Evolutionary conservation across 2,113 vertebrate genomes (phyloP).

Genomic region (Mormyrus iriodes): DNA sequence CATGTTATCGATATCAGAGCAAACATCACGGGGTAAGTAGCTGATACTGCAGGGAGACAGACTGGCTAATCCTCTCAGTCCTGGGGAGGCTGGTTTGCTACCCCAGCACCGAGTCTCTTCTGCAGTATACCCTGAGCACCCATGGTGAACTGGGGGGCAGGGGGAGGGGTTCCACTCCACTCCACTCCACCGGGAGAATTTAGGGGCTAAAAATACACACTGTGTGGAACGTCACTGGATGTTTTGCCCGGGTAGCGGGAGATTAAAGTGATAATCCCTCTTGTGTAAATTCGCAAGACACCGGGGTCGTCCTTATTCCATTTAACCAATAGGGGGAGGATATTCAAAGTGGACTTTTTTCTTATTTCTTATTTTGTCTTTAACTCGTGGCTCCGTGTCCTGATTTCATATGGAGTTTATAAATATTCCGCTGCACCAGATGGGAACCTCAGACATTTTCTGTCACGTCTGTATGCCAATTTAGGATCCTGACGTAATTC

Average conservation of each 20-base stretch:
- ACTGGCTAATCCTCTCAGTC: constrained; percentile 72
- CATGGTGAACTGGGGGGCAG: not conserved
- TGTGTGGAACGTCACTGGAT: constrained; percentile 31
- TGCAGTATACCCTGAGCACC: constrained; percentile 25
- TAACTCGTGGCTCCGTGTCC: not conserved
- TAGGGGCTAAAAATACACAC: constrained; percentile 52
- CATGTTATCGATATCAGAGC: constrained; percentile 71
- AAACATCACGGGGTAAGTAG: constrained; percentile 62
- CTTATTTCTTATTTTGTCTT: not conserved
- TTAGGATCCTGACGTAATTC: not conserved
- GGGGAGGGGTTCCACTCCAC: not conserved
- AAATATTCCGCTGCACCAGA: not conserved
- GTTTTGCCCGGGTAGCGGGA: constrained; percentile 46
- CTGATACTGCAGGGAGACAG: constrained; percentile 71
- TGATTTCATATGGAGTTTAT: not conserved
- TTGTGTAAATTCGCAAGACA: not conserved
- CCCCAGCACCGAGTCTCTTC: constrained; percentile 17
- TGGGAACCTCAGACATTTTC: not conserved
- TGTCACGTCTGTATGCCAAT: not conserved
- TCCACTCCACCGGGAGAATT: not conserved
- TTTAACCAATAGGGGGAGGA: not conserved
- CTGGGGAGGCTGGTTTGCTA: constrained; percentile 59
- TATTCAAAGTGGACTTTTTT: not conserved
- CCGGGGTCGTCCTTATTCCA: not conserved
- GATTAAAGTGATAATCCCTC: constrained; percentile 55